Conservation (phyloP, 2,888 invertebrate species). For the Palloptera scutellata region DNA sequence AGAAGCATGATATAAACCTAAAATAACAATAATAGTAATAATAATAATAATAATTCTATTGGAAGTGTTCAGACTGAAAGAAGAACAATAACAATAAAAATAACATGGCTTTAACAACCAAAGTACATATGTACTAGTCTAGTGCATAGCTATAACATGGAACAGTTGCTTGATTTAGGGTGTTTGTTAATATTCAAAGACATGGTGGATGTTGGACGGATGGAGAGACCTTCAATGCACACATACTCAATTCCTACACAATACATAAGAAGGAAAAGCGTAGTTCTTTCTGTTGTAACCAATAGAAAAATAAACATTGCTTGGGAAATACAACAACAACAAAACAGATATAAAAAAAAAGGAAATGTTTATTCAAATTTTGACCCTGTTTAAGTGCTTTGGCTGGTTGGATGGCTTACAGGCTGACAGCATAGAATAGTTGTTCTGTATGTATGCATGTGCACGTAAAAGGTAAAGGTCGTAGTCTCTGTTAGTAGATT, state of each 20-base stretch:
- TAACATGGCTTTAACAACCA: conserved; percentile 49
- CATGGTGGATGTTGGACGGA: conserved; percentile 18
- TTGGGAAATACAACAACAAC: background rate
- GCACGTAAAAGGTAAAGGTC: background rate
- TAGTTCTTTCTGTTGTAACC: conserved; percentile 3
- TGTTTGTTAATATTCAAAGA: conserved; percentile 22
- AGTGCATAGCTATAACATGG: conserved; percentile 14
- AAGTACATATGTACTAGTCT: background rate
- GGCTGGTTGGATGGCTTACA: background rate
- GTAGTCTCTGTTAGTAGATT: background rate
- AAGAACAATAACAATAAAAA: conserved; percentile 15
- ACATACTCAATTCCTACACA: background rate
- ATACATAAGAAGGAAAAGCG: no score
- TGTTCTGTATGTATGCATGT: background rate
- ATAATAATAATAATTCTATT: conserved; percentile 15
- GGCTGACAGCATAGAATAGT: background rate
- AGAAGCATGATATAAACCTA: conserved; percentile 42
- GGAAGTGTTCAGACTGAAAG: conserved; percentile 29
- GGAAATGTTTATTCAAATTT: conserved; percentile 56
- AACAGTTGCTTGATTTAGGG: conserved; percentile 31
- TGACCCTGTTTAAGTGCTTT: conserved; percentile 53
- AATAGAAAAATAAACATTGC: conserved; percentile 12
- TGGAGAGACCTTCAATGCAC: background rate
- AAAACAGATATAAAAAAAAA: conserved; percentile 19
- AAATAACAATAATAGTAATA: conserved; percentile 48